Base-by-base conservation (phyloP, 2,113 vertebrate species). In the Ovis canadensis region DNA sequence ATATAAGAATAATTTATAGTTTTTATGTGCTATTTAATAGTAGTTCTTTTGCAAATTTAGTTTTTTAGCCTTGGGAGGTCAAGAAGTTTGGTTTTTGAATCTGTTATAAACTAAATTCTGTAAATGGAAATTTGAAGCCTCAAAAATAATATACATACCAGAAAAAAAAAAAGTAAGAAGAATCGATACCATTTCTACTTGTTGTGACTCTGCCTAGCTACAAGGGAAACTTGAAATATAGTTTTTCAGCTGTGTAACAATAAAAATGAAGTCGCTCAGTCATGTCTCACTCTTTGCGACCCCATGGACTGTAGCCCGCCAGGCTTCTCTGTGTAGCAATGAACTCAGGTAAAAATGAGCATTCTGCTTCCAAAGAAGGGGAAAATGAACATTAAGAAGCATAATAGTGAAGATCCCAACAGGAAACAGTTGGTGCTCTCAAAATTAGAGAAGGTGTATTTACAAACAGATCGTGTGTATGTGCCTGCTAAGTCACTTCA, bases 81-180 rank as follows among this genome's bases (percentile, higher is more conserved):
- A 97, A 92, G 52, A 94, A 91, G 55, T 93, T 97, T 95, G 96
- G 36, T 94, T 97, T 91, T 98, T 96, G n/a, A 97, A 94, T 97
- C 83, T 97, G 96, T 98, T 98, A 95, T 94, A 95, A 97, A 93
- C 97, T 96, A 95, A 96, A 97, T 95, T 98, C 88, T 98, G 91
- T 98, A 98, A 97, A 97, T 95, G 93, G 93, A 98, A 54, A 97
- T 95, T 77, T 97, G 93, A 97, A 89, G 96, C 78, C 93, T 98
- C 96, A 98, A 97, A 97, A 97, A 97, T 67, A 98, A 97, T 97
- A 94, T 96, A 94, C 91, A 62, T 98, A 96, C 88, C 67, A 93
- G 97, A 96, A 97, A 96, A 74, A 96, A 71, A 71, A 74, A 40
- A 40, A 40, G 15, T 64, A 23, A 40, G 52, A 81, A 88, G 13